A percentile compares a stretch with the other conserved stretches of the same genome.
phyloP scores from a whole-genome alignment of 2,113 vertebrate genomes.

The Empidonax traillii region DNA sequence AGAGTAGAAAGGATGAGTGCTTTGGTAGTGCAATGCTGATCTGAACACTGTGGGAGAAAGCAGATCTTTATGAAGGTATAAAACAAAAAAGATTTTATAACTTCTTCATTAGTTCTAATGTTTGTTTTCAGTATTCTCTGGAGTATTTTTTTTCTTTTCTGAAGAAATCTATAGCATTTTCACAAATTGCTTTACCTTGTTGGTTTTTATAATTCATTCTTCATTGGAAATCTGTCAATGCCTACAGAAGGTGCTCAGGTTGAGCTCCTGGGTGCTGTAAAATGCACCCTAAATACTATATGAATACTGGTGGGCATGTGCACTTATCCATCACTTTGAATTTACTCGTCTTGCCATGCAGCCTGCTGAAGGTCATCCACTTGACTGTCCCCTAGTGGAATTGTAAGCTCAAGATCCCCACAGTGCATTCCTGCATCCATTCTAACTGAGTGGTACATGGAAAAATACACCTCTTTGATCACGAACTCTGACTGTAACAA shows the following conservation, averaged over 20 bases:
- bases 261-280: background rate
- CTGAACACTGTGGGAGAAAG: background rate
- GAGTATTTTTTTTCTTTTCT: background rate
- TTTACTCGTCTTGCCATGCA: fast-evolving
- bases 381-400: background rate
- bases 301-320: background rate
- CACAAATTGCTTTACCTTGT: background rate
- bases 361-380: background rate
- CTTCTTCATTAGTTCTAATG: background rate
- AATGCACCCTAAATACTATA: background rate
- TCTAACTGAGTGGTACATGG: background rate
- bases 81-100: background rate
- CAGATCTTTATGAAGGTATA: background rate
- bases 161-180: background rate
- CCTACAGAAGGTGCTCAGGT: background rate
- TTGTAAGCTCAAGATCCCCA: background rate
- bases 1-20: background rate
- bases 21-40: background rate
- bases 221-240: background rate
- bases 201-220: background rate
- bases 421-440: background rate
- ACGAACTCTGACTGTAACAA: background rate
- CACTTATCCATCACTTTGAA: background rate
- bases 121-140: background rate
- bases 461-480: background rate